Evolutionary conservation across 2,113 vertebrate species (phyloP), one percentile per base, ranked within the genome.

Genomic region (Nyctibius bracteatus): DNA sequence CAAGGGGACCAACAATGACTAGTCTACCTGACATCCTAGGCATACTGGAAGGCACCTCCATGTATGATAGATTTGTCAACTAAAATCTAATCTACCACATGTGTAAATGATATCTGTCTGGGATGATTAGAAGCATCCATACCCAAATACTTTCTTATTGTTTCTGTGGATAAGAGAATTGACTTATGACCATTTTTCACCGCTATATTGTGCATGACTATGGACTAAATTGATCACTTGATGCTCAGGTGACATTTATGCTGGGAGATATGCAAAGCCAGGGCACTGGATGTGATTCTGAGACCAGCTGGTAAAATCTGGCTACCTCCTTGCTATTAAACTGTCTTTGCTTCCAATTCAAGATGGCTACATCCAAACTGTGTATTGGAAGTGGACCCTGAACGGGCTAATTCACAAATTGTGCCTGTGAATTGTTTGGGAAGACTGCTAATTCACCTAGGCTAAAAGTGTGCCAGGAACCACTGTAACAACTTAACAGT

Each of bases 1-100:
- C 46, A 62, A 68, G 27, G 11, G 16, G 13, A 68, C 14, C 4
- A 47, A 6, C n/a, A 39, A 39, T 0, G 1, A 12, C 31, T 85
- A 22, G 57, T 17, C 20, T 54, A 30, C 13, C 12, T 71, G 31
- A n/a, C 3, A 35, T 61, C 16, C 79, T 39, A 67, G 66, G n/a
- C 17, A 41, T 71, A 25, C 28, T 86, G 43, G 10, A 81, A 58
- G 24, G 31, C 20, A 62, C 8, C 15, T 79, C 28, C 43, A 28
- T 21, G 18, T 46, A 31, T 63, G 51, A 57, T 16, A 61, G 22
- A 41, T 58, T 44, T 62, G 13, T 74, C 25, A 30, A 31, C 23
- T 73, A 70, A 91, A 72, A 63, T 17, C 41, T 47, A 41, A 31
- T 71, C 14, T 52, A 28, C 3, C 1, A 1, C 2, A 6, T 28